These are phyloP conservation scores for Drosophila mayri DNA, from an alignment of 1,140 invertebrate species.

Conservation along the genomic window DNA sequence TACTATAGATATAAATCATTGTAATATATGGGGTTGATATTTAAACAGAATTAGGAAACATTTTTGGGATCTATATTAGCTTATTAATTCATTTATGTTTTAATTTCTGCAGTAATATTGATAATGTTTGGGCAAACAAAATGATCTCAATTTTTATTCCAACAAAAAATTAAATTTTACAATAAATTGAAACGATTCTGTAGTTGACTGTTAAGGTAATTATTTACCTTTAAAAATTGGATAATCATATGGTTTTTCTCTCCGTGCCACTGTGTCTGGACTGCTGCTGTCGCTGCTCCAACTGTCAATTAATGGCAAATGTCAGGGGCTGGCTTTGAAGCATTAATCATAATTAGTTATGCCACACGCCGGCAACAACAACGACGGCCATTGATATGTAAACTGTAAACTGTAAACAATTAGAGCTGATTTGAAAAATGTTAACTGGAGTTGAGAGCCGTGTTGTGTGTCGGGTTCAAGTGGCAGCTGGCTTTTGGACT, in stretches of 20 bases:
- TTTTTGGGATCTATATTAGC: not conserved
- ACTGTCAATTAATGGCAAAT: slow-evolving; percentile 77
- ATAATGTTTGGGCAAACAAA: not conserved
- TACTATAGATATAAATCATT: not conserved
- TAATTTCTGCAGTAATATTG: not conserved
- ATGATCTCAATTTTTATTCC: too few relatives aligned
- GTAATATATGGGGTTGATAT: too few relatives aligned
- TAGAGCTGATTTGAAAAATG: slow-evolving; percentile 73
- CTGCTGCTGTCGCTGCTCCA: slow-evolving; percentile 40
- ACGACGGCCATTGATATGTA: slow-evolving; percentile 67
- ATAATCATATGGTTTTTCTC: slow-evolving; percentile 16
- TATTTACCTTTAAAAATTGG: not conserved
- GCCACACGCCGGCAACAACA: slow-evolving; percentile 66
- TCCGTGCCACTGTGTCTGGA: slow-evolving; percentile 8
- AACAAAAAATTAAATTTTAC: not conserved
- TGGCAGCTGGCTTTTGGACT: slow-evolving; percentile 50
- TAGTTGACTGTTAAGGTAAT: not conserved
- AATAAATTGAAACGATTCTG: not conserved
- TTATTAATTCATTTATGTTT: not conserved
- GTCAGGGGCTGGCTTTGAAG: slow-evolving; percentile 65
- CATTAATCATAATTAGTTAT: slow-evolving; percentile 83
- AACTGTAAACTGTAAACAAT: slow-evolving; percentile 81
- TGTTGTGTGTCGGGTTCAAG: slow-evolving; percentile 53
- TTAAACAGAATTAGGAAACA: too few relatives aligned
- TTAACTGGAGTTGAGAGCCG: slow-evolving; percentile 27